Evolutionary conservation across 2,888 invertebrate species (phyloP).

Genomic region (Drepana falcataria): DNA sequence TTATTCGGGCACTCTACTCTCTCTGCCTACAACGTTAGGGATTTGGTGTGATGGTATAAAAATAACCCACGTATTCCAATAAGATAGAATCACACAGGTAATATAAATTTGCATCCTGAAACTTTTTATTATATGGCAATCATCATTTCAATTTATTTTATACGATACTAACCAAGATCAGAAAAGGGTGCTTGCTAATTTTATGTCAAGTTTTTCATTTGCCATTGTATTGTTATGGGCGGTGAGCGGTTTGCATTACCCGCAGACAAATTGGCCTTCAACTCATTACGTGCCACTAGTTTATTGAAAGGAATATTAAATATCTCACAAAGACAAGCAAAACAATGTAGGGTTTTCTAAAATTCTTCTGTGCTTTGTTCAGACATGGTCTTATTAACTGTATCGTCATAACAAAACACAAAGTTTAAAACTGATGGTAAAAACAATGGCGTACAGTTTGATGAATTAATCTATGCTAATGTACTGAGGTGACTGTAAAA

Average conservation of each 20-base stretch:
- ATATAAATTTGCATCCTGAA: no score
- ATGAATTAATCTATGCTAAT: not conserved
- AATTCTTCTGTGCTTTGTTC: no score
- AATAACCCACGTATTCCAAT: no score
- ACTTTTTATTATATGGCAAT: no score
- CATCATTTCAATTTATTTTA: not conserved
- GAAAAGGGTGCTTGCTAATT: not conserved
- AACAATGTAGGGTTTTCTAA: no score
- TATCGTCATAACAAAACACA: no score
- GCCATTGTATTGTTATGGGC: not conserved
- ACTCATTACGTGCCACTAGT: constrained; percentile 1
- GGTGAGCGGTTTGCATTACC: not conserved
- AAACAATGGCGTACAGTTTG: not conserved
- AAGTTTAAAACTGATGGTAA: not conserved
- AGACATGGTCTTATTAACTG: no score
- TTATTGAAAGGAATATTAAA: not conserved
- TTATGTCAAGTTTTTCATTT: not conserved
- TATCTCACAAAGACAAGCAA: not conserved
- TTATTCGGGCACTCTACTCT: no score
- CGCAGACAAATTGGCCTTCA: constrained; percentile 2
- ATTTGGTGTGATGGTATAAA: no score
- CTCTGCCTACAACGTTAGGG: no score
- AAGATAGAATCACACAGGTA: no score
- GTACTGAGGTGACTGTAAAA: not conserved
- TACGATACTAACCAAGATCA: not conserved